Evolutionary conservation across 1,140 invertebrate species (phyloP).

Genomic region (Callitettix versicolor): DNA sequence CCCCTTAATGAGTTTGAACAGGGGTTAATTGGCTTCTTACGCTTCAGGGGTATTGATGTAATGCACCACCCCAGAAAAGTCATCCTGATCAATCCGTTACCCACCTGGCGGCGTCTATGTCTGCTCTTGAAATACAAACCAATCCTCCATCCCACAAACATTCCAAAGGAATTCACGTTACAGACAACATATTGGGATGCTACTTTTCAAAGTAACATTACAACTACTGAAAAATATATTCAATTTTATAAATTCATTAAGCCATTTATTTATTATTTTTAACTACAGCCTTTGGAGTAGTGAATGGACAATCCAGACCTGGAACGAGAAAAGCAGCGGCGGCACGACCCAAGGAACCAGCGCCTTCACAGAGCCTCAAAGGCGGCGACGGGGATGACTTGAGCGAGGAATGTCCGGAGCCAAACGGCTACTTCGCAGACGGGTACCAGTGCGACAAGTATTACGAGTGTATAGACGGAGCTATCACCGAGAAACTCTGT

Average conservation of each 20-base stretch:
- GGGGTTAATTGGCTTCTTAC: too few relatives aligned
- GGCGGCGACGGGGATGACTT: slow-evolving; percentile 25
- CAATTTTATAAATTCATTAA: background rate
- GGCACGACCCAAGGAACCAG: background rate
- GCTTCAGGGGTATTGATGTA: too few relatives aligned
- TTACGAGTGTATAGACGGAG: slow-evolving; percentile 63
- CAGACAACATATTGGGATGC: too few relatives aligned
- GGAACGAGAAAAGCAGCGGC: slow-evolving; percentile 1
- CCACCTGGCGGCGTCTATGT: too few relatives aligned
- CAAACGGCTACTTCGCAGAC: slow-evolving; percentile 75
- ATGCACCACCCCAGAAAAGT: too few relatives aligned
- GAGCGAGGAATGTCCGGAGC: slow-evolving; percentile 63
- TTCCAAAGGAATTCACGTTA: too few relatives aligned
- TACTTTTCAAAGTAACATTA: too few relatives aligned
- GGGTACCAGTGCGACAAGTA: slow-evolving; percentile 84
- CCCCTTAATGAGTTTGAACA: too few relatives aligned
- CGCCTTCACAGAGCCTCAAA: slow-evolving; percentile 14
- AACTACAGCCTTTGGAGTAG: background rate
- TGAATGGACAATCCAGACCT: background rate
- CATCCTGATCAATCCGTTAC: too few relatives aligned
- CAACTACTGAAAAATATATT: background rate
- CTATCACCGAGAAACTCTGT: slow-evolving; percentile 63
- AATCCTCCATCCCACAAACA: too few relatives aligned
- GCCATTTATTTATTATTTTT: background rate
- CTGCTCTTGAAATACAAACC: too few relatives aligned